These are phyloP conservation scores for Carcina quercana DNA, from an alignment of 2,888 invertebrate genomes.

Conservation along the genomic window DNA sequence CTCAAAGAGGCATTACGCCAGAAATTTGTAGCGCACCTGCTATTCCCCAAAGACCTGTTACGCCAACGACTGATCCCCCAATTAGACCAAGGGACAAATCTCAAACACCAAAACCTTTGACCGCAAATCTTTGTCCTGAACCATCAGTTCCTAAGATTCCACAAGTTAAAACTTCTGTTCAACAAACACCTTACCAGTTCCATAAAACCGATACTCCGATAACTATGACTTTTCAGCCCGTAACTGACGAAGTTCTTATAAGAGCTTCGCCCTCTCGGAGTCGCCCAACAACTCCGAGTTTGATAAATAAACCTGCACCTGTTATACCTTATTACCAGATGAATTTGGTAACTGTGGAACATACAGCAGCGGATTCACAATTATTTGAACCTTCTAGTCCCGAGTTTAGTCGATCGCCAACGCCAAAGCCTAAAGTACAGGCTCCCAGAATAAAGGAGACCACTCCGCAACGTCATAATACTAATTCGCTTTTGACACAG, in stretches of 20 bases:
- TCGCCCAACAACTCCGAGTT: constrained; percentile 80
- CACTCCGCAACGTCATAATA: constrained; percentile 42
- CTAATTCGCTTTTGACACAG: constrained; percentile 45
- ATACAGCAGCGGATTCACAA: constrained; percentile 73
- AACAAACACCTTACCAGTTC: constrained; percentile 44
- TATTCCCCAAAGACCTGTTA: constrained; percentile 53
- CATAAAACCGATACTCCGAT: constrained; percentile 66
- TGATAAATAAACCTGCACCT: constrained; percentile 83
- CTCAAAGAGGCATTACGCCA: constrained; percentile 74
- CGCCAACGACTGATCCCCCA: constrained; percentile 55
- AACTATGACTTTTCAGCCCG: constrained; percentile 79
- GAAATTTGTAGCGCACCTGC: constrained; percentile 63
- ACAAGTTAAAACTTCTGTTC: constrained; percentile 29
- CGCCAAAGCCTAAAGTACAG: constrained; percentile 78
- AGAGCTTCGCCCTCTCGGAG: constrained; percentile 70
- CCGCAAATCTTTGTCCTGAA: constrained; percentile 16
- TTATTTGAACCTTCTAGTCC: constrained; percentile 76
- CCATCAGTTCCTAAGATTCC: constrained; percentile 23
- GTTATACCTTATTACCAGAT: constrained; percentile 86
- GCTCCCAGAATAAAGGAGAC: constrained; percentile 76
- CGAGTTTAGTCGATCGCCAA: constrained; percentile 76
- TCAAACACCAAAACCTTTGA: constrained; percentile 30
- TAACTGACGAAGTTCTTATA: constrained; percentile 70
- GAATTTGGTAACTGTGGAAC: constrained; percentile 81
- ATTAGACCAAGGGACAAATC: constrained; percentile 45